Evolutionary conservation across 2,113 vertebrate species (phyloP).

Genomic region (Neotoma lepida): DNA sequence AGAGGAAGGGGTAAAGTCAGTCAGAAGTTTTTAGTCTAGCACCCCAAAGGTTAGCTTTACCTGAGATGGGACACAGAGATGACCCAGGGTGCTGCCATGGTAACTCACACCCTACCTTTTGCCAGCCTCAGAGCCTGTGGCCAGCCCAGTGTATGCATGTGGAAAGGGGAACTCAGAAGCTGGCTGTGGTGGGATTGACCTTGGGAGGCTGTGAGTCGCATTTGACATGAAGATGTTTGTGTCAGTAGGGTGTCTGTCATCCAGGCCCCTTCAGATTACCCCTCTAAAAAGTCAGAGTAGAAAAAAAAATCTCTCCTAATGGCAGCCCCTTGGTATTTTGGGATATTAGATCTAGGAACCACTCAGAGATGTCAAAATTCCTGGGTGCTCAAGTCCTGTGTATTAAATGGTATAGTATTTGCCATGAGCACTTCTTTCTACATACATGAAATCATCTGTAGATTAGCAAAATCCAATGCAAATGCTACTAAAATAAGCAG

Average conservation of each 20-base stretch:
- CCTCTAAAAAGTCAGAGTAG: not conserved
- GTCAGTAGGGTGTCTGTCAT: not conserved
- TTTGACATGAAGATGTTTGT: not conserved
- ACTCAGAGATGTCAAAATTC: not conserved
- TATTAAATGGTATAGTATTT: not conserved
- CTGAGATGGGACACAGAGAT: not conserved
- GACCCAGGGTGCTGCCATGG: not conserved
- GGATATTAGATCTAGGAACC: not conserved
- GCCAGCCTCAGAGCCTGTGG: not conserved
- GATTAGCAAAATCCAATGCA: not conserved
- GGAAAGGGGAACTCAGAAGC: not conserved
- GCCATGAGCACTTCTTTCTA: not conserved
- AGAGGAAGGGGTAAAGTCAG: not conserved
- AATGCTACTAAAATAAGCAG: not conserved
- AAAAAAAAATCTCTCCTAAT: not conserved
- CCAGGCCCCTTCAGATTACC: not conserved
- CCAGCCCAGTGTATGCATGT: not conserved
- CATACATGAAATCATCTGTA: not conserved
- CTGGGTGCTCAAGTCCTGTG: too few species aligned
- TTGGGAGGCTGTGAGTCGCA: not conserved
- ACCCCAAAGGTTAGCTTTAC: not conserved
- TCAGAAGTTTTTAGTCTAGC: not conserved
- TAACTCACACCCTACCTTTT: not conserved
- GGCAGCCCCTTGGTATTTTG: not conserved
- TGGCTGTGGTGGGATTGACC: accelerated